Evolutionary conservation across 2,888 invertebrate genomes (phyloP), one percentile per base, ranked within the genome.

Genomic region (Cerceris rybyensis): DNA sequence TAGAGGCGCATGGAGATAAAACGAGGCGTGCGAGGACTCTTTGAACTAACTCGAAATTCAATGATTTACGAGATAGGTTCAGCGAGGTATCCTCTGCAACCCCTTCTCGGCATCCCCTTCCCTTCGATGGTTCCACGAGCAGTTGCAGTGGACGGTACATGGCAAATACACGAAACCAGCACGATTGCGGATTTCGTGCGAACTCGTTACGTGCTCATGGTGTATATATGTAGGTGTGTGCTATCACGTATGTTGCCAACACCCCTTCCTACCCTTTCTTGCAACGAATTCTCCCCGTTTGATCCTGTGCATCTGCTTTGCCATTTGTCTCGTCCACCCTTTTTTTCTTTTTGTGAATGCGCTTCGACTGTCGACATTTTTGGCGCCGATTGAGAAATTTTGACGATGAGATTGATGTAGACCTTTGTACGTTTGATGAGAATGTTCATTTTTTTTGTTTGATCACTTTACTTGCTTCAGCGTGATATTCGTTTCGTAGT

Each of bases 151-250:
- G 65, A 67, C 65, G 54, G 69, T 78, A 63, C 71, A 73, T 55
- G 73, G 74, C 83, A 83, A 83, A 85, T 67, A 80, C 73, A 60
- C 76, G 74, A 78, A 76, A 78, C 76, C 75, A 70, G 70, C 76
- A 75, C 81, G 81, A 85, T 83, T 80, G 77, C 75, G 80, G 74
- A 83, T 82, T 80, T 78, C 76, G 55, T 72, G 59, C 71, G 63
- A 66, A 75, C 74, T 83, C 78, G 80, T 85, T 85, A 81, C 76
- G 59, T 50, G 63, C 52, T 13, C 50, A 42, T 64, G 13, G 28
- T 28, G 28, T 28, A 28, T 28, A 28, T 28, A 4, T 28, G 28
- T 28, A 28, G 28, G 28, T 28, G 28, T 28, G 28, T 28, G 28
- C 28, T 28, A 28, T 28, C 17, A 55, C 55, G 55, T 55, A 1